Percentiles rank a stretch among this genome's conserved stretches.
phyloP scores from a whole-genome alignment of 2,113 vertebrate genomes.

The Neodontobutis hainanensis region DNA sequence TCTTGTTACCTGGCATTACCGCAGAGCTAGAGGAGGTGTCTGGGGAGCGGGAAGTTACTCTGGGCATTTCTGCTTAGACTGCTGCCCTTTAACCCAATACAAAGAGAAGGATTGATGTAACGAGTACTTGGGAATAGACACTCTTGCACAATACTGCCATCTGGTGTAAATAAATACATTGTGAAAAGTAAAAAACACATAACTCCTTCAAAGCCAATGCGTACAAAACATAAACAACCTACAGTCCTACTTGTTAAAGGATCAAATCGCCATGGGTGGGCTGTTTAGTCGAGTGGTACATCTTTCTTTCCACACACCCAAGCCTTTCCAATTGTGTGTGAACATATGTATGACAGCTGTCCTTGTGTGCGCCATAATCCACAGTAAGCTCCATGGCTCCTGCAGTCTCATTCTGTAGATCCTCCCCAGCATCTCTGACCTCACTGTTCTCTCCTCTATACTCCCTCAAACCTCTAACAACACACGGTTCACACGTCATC shows the following conservation, averaged over 20 bases:
- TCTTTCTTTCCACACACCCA: slow-evolving; percentile 29
- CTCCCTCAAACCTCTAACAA: slow-evolving; percentile 1
- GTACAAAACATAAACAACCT: slow-evolving; percentile 21
- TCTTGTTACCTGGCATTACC: too few species aligned
- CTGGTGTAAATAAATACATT: slow-evolving; percentile 1
- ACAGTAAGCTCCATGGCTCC: slow-evolving; percentile 64
- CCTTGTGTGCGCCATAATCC: slow-evolving; percentile 61
- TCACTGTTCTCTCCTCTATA: slow-evolving; percentile 29
- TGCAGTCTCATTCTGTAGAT: slow-evolving; percentile 55
- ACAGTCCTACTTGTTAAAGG: slow-evolving; percentile 16
- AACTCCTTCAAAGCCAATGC: slow-evolving; percentile 8
- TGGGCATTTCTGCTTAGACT: not conserved
- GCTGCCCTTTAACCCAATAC: not conserved
- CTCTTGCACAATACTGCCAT: slow-evolving; percentile 11
- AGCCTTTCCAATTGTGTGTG: slow-evolving; percentile 38
- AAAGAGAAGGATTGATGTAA: not conserved
- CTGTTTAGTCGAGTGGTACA: slow-evolving; percentile 3
- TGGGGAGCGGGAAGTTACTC: not conserved
- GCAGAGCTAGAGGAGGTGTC: not conserved
- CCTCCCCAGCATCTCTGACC: slow-evolving; percentile 56
- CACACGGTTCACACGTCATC: slow-evolving; percentile 1
- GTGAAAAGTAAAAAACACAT: not conserved
- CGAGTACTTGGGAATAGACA: not conserved
- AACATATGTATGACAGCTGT: slow-evolving; percentile 65
- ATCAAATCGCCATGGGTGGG: slow-evolving; percentile 14